Percentiles rank a stretch among this genome's conserved stretches.
Conservation (phyloP, 2,797 vertebrate species). For the Lerista edwardsae region DNA sequence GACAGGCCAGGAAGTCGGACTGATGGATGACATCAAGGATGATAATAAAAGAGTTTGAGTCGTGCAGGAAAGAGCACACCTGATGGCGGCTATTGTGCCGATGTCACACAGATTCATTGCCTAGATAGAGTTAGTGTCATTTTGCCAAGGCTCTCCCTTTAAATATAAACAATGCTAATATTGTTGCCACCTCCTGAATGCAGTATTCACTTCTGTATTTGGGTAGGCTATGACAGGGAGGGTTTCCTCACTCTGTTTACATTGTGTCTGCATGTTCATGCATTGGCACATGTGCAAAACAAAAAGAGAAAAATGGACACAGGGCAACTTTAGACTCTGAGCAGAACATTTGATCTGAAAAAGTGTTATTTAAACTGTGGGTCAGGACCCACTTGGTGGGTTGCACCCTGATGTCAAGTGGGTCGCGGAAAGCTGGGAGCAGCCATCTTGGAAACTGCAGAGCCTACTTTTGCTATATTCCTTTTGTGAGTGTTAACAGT, state of each 20-base stretch:
- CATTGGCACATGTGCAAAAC: slow-evolving; percentile 13
- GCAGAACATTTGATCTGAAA: no score
- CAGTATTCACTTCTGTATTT: not conserved
- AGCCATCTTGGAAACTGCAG: no score
- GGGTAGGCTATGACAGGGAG: slow-evolving; percentile 20
- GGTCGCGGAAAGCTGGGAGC: no score
- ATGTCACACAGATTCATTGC: slow-evolving; percentile 63
- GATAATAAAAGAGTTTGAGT: slow-evolving; percentile 60
- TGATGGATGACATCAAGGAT: slow-evolving; percentile 46
- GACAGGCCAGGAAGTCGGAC: slow-evolving; percentile 47
- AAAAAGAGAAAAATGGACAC: slow-evolving; percentile 18
- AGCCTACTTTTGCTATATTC: no score
- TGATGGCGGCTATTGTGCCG: slow-evolving; percentile 56
- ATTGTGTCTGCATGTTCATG: not conserved
- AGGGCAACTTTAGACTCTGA: slow-evolving; percentile 38
- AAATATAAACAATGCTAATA: slow-evolving; percentile 49
- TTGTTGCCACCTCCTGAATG: not conserved
- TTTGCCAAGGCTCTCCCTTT: slow-evolving; percentile 24
- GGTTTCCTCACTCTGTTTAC: slow-evolving; percentile 41
- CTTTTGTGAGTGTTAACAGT: no score
- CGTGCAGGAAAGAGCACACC: slow-evolving; percentile 42
- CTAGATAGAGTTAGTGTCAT: slow-evolving; percentile 50
- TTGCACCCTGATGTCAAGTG: no score
- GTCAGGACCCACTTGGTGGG: no score
- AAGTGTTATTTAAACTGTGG: no score